Evolutionary conservation across 2,888 invertebrate species (phyloP).

Genomic region (Myopa testacea): DNA sequence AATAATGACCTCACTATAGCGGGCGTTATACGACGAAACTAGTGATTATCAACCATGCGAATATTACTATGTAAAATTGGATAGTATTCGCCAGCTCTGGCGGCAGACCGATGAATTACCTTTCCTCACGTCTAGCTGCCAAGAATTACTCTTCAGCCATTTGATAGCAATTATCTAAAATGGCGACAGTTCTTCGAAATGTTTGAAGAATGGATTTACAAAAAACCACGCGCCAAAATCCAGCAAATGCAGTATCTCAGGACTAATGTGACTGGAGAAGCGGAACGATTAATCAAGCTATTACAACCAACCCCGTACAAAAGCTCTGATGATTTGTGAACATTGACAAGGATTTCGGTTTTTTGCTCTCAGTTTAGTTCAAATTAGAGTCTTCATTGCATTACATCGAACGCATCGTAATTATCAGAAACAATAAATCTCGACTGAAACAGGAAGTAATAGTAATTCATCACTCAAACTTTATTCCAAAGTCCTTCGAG

Average conservation of each 20-base stretch:
- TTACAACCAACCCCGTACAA: too few species aligned
- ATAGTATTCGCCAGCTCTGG: not conserved
- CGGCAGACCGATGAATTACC: not conserved
- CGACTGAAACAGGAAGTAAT: too few species aligned
- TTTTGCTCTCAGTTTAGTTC: too few species aligned
- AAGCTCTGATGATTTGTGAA: too few species aligned
- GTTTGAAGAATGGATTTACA: not conserved
- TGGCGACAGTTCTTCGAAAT: constrained; percentile 7
- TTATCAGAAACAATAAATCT: too few species aligned
- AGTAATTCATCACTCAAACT: too few species aligned
- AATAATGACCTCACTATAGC: not conserved
- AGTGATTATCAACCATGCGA: not conserved
- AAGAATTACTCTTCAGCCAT: not conserved
- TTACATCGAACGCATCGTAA: too few species aligned
- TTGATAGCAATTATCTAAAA: not conserved
- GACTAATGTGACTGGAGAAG: not conserved
- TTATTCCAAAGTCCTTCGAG: too few species aligned
- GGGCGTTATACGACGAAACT: not conserved
- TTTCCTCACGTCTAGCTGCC: not conserved
- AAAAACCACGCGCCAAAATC: not conserved
- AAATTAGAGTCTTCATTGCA: too few species aligned
- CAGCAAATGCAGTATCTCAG: constrained; percentile 20
- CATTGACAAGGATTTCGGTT: too few species aligned
- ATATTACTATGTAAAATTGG: not conserved
- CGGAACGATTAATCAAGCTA: not conserved